phyloP scores from a whole-genome alignment of 2,888 invertebrate species.

The Rhopalosiphum nymphaeae region DNA sequence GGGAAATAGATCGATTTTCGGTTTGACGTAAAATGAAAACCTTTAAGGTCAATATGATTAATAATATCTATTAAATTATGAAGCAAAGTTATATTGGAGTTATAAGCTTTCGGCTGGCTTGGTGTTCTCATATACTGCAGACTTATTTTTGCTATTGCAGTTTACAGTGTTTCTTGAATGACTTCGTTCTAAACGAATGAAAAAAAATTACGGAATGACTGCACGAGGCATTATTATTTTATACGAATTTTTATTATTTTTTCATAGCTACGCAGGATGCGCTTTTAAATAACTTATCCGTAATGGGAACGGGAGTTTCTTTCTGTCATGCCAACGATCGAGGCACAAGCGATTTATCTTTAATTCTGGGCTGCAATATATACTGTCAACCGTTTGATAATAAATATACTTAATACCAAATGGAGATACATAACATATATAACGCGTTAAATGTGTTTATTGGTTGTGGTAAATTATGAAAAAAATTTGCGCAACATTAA shows the following conservation, averaged over 20 bases:
- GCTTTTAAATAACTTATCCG: neutral
- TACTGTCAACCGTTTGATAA: neutral
- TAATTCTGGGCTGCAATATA: neutral
- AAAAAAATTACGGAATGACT: neutral
- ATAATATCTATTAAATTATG: neutral
- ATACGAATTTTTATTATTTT: neutral
- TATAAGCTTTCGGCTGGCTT: neutral
- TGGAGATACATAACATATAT: neutral
- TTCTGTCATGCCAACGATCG: neutral
- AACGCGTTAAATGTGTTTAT: neutral
- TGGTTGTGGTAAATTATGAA: neutral
- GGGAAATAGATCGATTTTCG: neutral
- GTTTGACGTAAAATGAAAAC: conserved; percentile 1
- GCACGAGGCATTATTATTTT: neutral
- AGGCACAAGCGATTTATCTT: neutral
- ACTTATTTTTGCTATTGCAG: neutral
- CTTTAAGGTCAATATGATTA: neutral
- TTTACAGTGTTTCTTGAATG: neutral
- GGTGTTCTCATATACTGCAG: neutral
- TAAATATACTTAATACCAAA: neutral
- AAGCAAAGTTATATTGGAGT: neutral
- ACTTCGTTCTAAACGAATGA: neutral
- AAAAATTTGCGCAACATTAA: neutral
- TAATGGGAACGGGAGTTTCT: neutral
- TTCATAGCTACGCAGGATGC: neutral